A percentile compares a stretch with the other conserved stretches of the same genome.
These are phyloP conservation scores for Pteromalus puparum DNA, from an alignment of 1,140 invertebrate genomes.

Conservation along the genomic window DNA sequence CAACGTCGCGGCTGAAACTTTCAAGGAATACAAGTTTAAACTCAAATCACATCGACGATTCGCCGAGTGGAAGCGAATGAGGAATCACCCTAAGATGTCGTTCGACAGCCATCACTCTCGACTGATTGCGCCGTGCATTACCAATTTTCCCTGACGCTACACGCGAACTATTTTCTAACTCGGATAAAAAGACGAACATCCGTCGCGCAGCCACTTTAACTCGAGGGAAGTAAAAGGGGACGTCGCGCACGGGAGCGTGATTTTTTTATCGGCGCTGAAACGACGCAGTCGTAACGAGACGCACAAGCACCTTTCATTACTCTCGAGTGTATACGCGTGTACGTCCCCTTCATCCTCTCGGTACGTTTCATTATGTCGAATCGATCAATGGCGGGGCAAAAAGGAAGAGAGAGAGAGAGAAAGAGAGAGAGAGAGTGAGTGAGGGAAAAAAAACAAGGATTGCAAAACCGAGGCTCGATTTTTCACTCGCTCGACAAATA, in stretches of 20 bases:
- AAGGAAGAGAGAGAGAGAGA: not conserved
- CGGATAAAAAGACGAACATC: not conserved
- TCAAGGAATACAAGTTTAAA: not conserved
- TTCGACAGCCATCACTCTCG: not conserved
- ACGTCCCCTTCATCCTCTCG: too few relatives aligned
- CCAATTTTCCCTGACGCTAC: not conserved
- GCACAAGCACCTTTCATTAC: constrained; percentile 19
- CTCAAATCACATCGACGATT: too few relatives aligned
- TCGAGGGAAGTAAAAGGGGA: constrained; percentile 20
- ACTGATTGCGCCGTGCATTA: not conserved
- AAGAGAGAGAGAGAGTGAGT: not conserved
- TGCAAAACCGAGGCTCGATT: too few relatives aligned
- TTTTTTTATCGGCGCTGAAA: constrained; percentile 26
- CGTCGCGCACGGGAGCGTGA: not conserved
- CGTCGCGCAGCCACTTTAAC: constrained; percentile 15
- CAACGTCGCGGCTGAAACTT: not conserved
- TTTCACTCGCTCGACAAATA: not conserved
- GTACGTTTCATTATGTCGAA: too few relatives aligned
- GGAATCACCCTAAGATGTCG: not conserved
- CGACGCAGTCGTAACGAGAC: constrained; percentile 9
- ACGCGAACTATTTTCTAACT: not conserved
- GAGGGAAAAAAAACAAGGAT: not conserved
- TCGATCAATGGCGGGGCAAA: too few relatives aligned
- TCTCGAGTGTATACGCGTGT: not conserved
- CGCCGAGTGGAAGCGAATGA: too few relatives aligned